Evolutionary conservation across 2,113 vertebrate genomes (phyloP).

Genomic region (Dascyllus trimaculatus): DNA sequence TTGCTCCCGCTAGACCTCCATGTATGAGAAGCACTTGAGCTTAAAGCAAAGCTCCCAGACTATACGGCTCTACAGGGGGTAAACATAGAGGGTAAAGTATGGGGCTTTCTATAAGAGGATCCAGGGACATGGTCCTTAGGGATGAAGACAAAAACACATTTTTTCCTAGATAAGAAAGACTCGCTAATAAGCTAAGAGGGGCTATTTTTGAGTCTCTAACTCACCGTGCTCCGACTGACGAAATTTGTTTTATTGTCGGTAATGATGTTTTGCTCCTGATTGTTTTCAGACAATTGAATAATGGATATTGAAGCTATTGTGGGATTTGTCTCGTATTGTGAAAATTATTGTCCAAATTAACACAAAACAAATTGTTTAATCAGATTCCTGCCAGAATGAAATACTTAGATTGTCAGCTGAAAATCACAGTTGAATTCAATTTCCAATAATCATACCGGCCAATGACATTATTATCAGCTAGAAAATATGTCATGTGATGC

Average conservation of each 20-base stretch:
- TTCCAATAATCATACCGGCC: constrained; percentile 12
- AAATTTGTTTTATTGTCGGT: constrained; percentile 39
- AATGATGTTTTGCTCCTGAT: constrained; percentile 26
- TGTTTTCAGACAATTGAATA: constrained; percentile 40
- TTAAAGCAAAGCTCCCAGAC: constrained; percentile 68
- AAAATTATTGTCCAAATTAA: constrained; percentile 17
- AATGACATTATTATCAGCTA: constrained; percentile 5
- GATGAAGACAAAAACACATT: constrained; percentile 28
- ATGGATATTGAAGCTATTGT: constrained; percentile 18
- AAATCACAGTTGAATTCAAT: constrained; percentile 27
- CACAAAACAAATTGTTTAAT: constrained; percentile 17
- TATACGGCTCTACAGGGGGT: constrained; percentile 38
- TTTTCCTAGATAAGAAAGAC: not conserved
- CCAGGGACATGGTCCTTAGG: constrained; percentile 39
- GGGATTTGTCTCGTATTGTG: not conserved
- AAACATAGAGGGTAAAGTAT: constrained; percentile 32
- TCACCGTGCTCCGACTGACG: constrained; percentile 8
- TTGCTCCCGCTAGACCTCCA: constrained; percentile 70
- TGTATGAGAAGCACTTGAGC: constrained; percentile 75
- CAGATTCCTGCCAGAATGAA: constrained; percentile 17
- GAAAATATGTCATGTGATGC: not conserved
- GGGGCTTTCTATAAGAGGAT: constrained; percentile 32
- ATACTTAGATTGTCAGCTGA: constrained; percentile 25
- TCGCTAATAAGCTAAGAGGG: not conserved
- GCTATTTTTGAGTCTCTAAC: constrained; percentile 18